These are phyloP conservation scores for Caenorhabditis sp. DNA, from an alignment of 2,888 invertebrate genomes.

Conservation along the genomic window DNA sequence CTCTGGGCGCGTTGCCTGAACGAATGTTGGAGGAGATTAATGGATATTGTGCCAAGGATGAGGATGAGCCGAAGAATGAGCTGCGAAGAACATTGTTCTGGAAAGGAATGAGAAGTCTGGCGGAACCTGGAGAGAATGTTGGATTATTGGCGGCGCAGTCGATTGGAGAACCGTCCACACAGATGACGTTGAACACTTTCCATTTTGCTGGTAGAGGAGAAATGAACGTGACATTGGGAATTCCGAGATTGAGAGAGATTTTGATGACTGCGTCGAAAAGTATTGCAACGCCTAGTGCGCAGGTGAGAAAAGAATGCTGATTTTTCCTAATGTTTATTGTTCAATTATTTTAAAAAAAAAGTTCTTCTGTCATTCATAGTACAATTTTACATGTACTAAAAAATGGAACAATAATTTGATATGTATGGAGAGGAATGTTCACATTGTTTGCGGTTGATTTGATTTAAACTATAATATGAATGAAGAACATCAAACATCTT, in stretches of 20 bases:
- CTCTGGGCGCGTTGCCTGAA: constrained; percentile 87
- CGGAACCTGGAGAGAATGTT: constrained; percentile 92
- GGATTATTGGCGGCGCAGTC: constrained; percentile 95
- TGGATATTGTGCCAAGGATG: constrained; percentile 54
- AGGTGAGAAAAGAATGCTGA: constrained; percentile 78
- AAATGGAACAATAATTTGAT: no score
- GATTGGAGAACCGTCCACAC: constrained; percentile 98
- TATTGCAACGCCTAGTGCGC: constrained; percentile 86
- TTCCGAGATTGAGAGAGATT: constrained; percentile 93
- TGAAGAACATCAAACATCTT: no score
- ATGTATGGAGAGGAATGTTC: no score
- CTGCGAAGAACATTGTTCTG: constrained; percentile 64
- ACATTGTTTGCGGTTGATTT: no score
- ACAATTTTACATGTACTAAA: no score
- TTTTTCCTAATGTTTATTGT: no score
- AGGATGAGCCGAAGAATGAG: constrained; percentile 31
- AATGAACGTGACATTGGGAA: constrained; percentile 99
- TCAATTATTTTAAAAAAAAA: neutral
- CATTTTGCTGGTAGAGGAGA: constrained; percentile 96
- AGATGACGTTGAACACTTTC: constrained; percentile 99
- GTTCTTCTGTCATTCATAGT: no score
- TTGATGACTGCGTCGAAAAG: constrained; percentile 91
- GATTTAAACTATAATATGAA: no score
- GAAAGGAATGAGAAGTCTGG: constrained; percentile 77
- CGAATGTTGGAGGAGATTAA: constrained; percentile 78